These are phyloP conservation scores for Opisthocomus hoazin DNA, from an alignment of 2,113 vertebrate species.

Conservation along the genomic window DNA sequence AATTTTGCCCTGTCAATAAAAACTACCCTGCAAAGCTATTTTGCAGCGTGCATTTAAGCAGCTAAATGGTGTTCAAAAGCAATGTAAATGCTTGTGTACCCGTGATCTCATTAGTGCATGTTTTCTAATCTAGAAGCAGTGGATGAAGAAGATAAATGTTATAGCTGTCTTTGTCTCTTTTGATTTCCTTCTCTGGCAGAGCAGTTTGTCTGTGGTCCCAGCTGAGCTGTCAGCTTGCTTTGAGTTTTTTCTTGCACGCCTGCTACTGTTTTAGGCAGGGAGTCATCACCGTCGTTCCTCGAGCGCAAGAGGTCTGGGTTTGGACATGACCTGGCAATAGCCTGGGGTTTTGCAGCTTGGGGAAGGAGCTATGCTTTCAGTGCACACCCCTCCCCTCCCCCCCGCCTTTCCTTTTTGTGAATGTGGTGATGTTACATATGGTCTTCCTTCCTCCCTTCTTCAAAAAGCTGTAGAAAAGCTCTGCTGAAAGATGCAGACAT, in stretches of 20 bases:
- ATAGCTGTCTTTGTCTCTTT: background rate
- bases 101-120: background rate
- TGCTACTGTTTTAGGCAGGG: background rate
- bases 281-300: fast-evolving
- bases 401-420: too few species aligned
- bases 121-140: background rate
- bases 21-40: background rate
- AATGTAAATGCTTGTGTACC: background rate
- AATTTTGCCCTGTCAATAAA: background rate
- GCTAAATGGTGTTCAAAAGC: background rate
- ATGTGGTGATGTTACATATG: background rate
- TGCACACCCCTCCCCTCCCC: too few species aligned
- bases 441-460: background rate
- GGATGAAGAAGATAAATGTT: background rate
- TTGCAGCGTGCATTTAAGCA: background rate
- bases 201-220: background rate
- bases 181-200: background rate
- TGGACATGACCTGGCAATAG: background rate
- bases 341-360: background rate
- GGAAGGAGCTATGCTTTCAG: background rate
- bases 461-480: background rate
- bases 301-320: background rate
- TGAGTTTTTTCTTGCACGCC: background rate
- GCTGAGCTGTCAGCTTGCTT: background rate
- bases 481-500: background rate